A percentile compares a stretch with the other conserved stretches of the same genome.
phyloP scores from a whole-genome alignment of 2,888 invertebrate species.

The Apeira syringaria region DNA sequence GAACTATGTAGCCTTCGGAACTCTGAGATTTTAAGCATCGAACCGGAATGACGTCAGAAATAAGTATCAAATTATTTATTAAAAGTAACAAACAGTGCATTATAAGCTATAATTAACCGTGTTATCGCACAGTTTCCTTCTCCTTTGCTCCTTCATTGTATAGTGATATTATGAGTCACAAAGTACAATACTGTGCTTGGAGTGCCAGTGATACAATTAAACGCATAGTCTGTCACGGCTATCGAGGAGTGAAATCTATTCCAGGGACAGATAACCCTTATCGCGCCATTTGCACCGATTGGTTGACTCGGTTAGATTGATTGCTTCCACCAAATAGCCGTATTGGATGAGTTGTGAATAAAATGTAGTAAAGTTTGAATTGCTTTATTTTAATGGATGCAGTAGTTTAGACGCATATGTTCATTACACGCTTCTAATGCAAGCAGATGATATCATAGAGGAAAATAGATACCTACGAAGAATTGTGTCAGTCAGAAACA shows the following conservation, averaged over 20 bases:
- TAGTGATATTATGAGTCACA: conserved; percentile 3
- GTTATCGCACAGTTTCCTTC: background rate
- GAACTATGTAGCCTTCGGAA: too few species aligned
- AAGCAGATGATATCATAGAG: too few species aligned
- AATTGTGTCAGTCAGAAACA: conserved; percentile 46
- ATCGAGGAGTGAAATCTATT: conserved; percentile 29
- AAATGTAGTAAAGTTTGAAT: background rate
- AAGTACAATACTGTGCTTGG: background rate
- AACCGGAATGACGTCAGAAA: too few species aligned
- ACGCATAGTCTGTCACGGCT: conserved; percentile 18
- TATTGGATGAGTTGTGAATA: background rate
- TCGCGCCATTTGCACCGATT: conserved; percentile 30
- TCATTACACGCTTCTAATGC: conserved; percentile 1
- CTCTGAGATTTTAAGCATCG: background rate
- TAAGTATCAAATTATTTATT: background rate
- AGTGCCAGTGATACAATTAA: conserved; percentile 8
- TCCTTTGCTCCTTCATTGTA: background rate
- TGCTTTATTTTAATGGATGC: background rate
- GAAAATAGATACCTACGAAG: conserved; percentile 31
- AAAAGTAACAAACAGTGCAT: background rate
- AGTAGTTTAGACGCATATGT: background rate
- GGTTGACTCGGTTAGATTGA: conserved; percentile 25
- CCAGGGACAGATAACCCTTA: conserved; percentile 36
- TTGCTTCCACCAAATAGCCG: conserved; percentile 5
- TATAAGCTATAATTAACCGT: background rate